Evolutionary conservation across 2,888 invertebrate species (phyloP), one percentile per base, ranked within the genome.

Genomic region (Panzeria rudis): DNA sequence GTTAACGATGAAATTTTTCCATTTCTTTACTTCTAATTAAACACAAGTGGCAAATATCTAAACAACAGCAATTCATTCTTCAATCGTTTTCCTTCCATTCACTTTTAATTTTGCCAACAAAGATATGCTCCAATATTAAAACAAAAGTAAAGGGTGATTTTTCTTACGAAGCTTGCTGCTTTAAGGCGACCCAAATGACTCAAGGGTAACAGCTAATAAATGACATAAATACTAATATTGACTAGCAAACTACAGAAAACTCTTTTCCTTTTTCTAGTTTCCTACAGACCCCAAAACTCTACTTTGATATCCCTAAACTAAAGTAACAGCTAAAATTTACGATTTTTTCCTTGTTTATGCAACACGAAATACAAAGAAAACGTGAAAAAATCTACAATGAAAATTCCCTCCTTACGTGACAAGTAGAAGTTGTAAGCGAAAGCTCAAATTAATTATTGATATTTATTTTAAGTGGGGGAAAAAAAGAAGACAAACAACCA

Each of bases 1-100:
- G 25, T 25, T 56, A 25, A 56, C 41, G 41, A 17, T 25, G 11
- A 17, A 25, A n/a, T 56, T 25, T 56, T 56, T 54, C 4, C 3
- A 29, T 23, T 41, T 25, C 52, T 29, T 17, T 41, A 20, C 20
- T 56, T 54, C 54, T 76, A 76, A 76, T 76, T 76, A 76, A 73
- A 64, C 23, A 20, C 64, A 54, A 76, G 75, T 44, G 54, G 29
- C 29, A 25, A 32, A 20, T 15, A 61, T 32, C 20, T 44, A 47
- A 72, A 59, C 32, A 44, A 59, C 17, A 59, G 44, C 47, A 44
- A 61, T 32, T 59, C 20, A 32, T 20, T 66, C 9, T 20, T n/a
- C n/a, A 41, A 13, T 35, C 38, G 15, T n/a, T 23, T n/a, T 15
- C 23, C 11, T 20, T 20, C 7, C 32, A 35, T 5, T 23, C 62